phyloP scores from a whole-genome alignment of 2,113 vertebrate species.

The Ochotona princeps region DNA sequence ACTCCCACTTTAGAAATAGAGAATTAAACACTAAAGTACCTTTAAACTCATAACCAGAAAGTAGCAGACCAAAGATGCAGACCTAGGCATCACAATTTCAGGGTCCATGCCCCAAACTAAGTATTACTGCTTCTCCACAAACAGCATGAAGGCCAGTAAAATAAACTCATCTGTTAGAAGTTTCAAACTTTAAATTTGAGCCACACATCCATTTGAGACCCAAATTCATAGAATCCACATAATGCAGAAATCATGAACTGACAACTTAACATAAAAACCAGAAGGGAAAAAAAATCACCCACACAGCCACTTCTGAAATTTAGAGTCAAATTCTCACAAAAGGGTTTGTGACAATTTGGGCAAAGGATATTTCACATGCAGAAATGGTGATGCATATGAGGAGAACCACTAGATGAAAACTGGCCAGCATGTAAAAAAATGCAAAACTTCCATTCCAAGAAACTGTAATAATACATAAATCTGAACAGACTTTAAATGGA shows the following conservation, averaged over 20 bases:
- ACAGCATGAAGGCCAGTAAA: neutral
- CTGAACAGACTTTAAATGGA: constrained; percentile 32
- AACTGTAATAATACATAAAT: constrained; percentile 13
- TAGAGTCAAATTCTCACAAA: neutral
- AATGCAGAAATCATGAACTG: constrained; percentile 2
- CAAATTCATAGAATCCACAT: neutral
- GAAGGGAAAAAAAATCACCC: neutral
- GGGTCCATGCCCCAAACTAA: neutral
- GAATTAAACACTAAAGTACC: constrained; percentile 15
- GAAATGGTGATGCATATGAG: neutral
- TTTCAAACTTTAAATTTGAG: constrained; percentile 24
- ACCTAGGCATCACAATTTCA: neutral
- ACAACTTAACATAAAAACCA: neutral
- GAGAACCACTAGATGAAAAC: neutral
- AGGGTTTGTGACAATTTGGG: neutral
- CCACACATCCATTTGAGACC: neutral
- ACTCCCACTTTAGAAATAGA: neutral
- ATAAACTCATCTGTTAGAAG: neutral
- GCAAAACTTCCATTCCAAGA: constrained; percentile 14
- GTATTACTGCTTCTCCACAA: neutral
- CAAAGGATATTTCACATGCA: neutral
- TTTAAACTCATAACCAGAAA: neutral
- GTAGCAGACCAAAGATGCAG: neutral
- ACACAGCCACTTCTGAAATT: neutral
- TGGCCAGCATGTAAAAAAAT: neutral